Percentiles rank a stretch among this genome's conserved stretches.
Evolutionary conservation across 2,888 invertebrate genomes (phyloP).

Genomic region (Osmoderma eremita): DNA sequence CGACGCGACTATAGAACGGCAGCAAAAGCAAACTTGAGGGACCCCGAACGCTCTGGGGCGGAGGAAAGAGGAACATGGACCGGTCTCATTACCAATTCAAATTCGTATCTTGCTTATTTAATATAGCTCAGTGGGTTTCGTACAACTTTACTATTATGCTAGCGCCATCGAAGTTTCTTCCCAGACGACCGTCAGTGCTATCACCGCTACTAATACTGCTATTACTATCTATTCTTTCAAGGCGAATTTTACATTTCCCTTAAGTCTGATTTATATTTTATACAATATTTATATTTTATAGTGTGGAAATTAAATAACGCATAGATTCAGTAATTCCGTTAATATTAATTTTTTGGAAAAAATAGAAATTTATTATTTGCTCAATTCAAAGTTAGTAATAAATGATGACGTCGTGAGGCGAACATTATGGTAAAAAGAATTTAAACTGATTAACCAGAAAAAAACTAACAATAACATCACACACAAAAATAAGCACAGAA

Average conservation of each 20-base stretch:
- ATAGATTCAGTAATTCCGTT: no score
- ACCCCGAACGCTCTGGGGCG: conserved; percentile 11
- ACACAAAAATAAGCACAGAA: no score
- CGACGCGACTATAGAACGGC: conserved; percentile 2
- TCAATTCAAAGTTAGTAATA: no score
- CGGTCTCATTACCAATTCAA: conserved; percentile 45
- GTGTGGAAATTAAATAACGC: no score
- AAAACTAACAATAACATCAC: no score
- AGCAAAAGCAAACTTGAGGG: conserved; percentile 31
- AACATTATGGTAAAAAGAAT: no score
- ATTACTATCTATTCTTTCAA: conserved; percentile 9
- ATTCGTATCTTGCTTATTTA: conserved; percentile 43
- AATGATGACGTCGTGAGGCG: no score
- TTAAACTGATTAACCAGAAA: no score
- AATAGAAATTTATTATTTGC: no score
- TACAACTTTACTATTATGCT: conserved; percentile 35
- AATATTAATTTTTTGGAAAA: no score
- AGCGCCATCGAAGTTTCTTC: conserved; percentile 27
- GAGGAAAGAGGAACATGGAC: conserved; percentile 26
- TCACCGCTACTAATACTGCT: background rate
- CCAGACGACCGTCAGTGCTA: conserved; percentile 20
- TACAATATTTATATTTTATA: no score
- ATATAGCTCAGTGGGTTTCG: conserved; percentile 41
- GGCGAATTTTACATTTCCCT: conserved; percentile 12
- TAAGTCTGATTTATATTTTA: conserved; percentile 3